Evolutionary conservation across 1,140 invertebrate genomes (phyloP), one percentile per base, ranked within the genome.

Genomic region (Polypedilum pembai): DNA sequence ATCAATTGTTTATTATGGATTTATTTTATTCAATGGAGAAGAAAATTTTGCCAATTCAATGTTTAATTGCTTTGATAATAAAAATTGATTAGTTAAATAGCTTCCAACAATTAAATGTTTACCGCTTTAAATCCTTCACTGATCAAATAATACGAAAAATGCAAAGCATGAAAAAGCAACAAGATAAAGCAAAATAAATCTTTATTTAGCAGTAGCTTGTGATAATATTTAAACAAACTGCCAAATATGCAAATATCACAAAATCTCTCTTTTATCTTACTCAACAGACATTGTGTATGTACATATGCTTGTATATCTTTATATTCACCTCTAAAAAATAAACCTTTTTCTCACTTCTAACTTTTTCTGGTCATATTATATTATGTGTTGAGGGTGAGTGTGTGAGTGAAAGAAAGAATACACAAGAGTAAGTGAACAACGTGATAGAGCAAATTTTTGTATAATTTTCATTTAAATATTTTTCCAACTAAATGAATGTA

Each of bases 261-360:
- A 56, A 56, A 56, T 56, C 45, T 56, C 45, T 56, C 45, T 56
- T 12, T 56, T n/a, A n/a, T 56, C 45, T 56, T 3, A 12, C 45
- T 15, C 45, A 56, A 56, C 45, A 56, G n/a, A 56, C n/a, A n/a
- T 15, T 56, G 45, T 56, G 45, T 12, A n/a, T 56, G 45, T 56
- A 12, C 15, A 4, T 56, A n/a, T 56, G 12, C 15, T 12, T 56
- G 45, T 56, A 12, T 56, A n/a, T 56, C 45, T 56, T n/a, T n/a
- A n/a, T 56, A n/a, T 56, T 56, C 45, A 56, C 45, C 45, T 56
- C 45, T 12, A 12, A 56, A 15, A 4, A 12, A 56, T n/a, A 56
- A 56, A 56, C 45, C 45, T 56, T 56, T 56, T 56, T 56, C 45
- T 56, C 45, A 56, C 45, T 56, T 56, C 45, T 56, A n/a, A 56